Evolutionary conservation across 1,140 invertebrate species (phyloP).

Genomic region (Dendrolimus punctatus): DNA sequence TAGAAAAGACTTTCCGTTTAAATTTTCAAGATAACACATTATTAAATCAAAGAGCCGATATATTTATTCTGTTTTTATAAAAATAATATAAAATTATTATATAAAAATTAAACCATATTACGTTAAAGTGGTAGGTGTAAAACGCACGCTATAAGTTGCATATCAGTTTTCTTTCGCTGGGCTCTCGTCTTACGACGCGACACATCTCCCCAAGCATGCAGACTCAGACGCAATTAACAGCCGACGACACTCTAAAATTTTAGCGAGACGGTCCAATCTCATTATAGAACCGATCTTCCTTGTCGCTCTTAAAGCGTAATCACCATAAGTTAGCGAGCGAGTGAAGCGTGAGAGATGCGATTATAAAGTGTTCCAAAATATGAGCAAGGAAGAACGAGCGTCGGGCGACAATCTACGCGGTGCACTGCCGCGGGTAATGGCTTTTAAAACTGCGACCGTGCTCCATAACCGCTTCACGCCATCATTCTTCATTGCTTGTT

Average conservation of each 20-base stretch:
- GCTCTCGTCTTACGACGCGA: slow-evolving; percentile 22
- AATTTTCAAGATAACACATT: too few species aligned
- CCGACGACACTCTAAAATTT: slow-evolving; percentile 67
- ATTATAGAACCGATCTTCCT: slow-evolving; percentile 68
- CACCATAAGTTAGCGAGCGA: slow-evolving; percentile 68
- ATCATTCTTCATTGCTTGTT: slow-evolving; percentile 71
- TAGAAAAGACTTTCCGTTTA: too few species aligned
- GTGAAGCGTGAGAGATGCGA: slow-evolving; percentile 67
- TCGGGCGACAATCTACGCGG: slow-evolving; percentile 55
- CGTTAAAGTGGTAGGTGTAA: slow-evolving; percentile 18
- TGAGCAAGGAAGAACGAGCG: slow-evolving; percentile 41
- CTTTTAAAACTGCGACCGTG: slow-evolving; percentile 70
- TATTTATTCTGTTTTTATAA: too few species aligned
- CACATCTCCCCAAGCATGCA: slow-evolving; percentile 17
- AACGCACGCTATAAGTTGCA: background rate
- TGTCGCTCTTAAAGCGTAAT: slow-evolving; percentile 68
- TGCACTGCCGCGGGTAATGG: slow-evolving; percentile 66
- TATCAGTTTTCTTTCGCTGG: background rate
- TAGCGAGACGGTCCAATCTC: slow-evolving; percentile 66
- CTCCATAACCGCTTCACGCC: slow-evolving; percentile 65
- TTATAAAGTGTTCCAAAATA: slow-evolving; percentile 71
- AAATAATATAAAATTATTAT: too few species aligned
- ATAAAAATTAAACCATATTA: slow-evolving; percentile 25
- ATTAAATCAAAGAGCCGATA: too few species aligned
- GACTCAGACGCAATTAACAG: slow-evolving; percentile 59